A percentile compares a stretch with the other conserved stretches of the same genome.
Evolutionary conservation across 1,140 invertebrate genomes (phyloP).

Genomic region (Phymorhynchus buccinoides): DNA sequence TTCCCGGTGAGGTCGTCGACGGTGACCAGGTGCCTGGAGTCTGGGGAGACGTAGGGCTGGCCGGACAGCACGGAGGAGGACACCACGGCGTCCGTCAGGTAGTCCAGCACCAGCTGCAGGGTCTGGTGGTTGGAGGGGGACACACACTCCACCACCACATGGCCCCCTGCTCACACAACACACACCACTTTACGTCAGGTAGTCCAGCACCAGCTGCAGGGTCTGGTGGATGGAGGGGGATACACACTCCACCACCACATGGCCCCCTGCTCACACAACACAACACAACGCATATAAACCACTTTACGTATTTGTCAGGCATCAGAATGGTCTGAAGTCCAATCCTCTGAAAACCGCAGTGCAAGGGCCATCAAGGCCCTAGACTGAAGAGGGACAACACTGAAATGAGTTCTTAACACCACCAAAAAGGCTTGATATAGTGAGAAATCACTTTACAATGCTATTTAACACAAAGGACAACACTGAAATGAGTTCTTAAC

Average conservation of each 20-base stretch:
- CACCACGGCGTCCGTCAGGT: constrained; percentile 84
- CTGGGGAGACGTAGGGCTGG: constrained; percentile 81
- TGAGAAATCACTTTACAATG: too few relatives aligned
- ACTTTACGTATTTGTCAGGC: too few relatives aligned
- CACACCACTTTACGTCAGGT: too few relatives aligned
- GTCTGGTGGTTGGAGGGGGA: constrained; percentile 44
- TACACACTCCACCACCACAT: constrained; percentile 83
- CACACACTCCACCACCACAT: constrained; percentile 83
- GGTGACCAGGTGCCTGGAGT: constrained; percentile 82
- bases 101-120: constrained; percentile 82
- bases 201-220: constrained; percentile 78
- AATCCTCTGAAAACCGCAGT: too few relatives aligned
- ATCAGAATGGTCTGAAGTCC: too few relatives aligned
- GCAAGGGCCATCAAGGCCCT: too few relatives aligned
- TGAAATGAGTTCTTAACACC: too few relatives aligned
- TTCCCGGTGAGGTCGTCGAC: constrained; percentile 80
- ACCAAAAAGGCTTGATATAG: too few relatives aligned
- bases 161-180: constrained; percentile 78
- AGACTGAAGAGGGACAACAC: too few relatives aligned
- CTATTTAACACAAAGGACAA: too few relatives aligned
- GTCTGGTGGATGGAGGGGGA: constrained; percentile 43
- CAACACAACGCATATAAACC: too few relatives aligned
- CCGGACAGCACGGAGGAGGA: constrained; percentile 80
- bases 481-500: too few relatives aligned
- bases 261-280: constrained; percentile 78